Evolutionary conservation across 2,113 vertebrate genomes (phyloP), one percentile per base, ranked within the genome.

Genomic region (Ceuthmochares aereus): DNA sequence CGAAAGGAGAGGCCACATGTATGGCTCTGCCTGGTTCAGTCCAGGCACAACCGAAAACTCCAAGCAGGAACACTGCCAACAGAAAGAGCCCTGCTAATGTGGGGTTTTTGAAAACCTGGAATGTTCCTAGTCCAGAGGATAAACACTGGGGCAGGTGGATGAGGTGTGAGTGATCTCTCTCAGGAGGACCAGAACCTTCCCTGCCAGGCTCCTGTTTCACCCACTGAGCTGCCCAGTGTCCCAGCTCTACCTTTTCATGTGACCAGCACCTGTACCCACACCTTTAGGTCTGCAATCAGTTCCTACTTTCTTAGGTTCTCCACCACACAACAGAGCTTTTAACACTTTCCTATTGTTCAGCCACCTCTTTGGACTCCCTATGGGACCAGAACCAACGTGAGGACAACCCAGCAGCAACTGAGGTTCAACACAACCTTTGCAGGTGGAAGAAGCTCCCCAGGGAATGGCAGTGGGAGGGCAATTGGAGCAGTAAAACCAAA

Each of bases 401-500:
- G 67, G 51, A 49, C 81, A 34, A 91, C 52, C n/a, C 69, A 83
- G n/a, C 52, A 58, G n/a, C 23, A 26, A 25, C 68, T 13, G 14
- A 52, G 17, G 14, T 29, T 51, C 67, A 43, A 45, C 75, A 34
- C n/a, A 49, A 20, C 55, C 59, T 68, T 7, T 13, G 42, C 1
- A 30, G 68, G 8, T 23, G 68, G 45, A n/a, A 69, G 81, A 32
- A 78, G 26, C 2, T 42, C 42, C 56, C 13, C 58, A 32, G 34
- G 34, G 49, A 80, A 47, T 0, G 5, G 70, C 52, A 59, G 43
- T 1, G 4, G 21, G 60, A 72, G 22, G 47, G 58, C 54, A 86
- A 21, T 1, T 4, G 6, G 40, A 77, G 42, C 0, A 1, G 45
- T 27, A 37, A 51, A 42, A 29, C 0, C 1, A 4, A 76, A 40